Evolutionary conservation across 1,140 invertebrate genomes (phyloP).

Genomic region (Leptinotarsa texana): DNA sequence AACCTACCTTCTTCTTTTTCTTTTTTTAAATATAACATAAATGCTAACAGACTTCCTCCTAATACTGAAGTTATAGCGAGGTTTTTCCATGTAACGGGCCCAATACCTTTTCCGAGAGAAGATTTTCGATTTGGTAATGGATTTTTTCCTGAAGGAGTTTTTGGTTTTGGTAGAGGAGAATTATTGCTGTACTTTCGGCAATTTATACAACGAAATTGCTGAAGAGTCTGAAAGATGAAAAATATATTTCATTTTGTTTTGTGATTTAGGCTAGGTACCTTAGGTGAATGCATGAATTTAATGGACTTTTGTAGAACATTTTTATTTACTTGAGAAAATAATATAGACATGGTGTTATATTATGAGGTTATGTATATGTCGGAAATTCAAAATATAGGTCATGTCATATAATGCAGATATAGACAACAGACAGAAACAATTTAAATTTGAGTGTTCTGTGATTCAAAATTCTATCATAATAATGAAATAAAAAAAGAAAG

Average conservation of each 20-base stretch:
- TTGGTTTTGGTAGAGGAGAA: constrained; percentile 17
- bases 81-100: constrained; percentile 79
- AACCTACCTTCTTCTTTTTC: constrained; percentile 70
- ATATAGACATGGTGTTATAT: neutral
- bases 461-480: too few relatives aligned
- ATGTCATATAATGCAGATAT: neutral
- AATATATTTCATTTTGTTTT: neutral
- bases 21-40: constrained; percentile 77
- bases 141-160: constrained; percentile 23
- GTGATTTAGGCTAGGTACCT: neutral
- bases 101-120: constrained; percentile 43
- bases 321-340: neutral
- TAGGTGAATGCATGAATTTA: neutral
- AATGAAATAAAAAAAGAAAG: too few relatives aligned
- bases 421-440: neutral
- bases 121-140: constrained; percentile 13
- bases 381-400: neutral
- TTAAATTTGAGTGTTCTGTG: too few relatives aligned
- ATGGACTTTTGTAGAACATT: neutral
- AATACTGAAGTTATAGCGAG: constrained; percentile 66
- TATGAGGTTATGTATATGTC: neutral
- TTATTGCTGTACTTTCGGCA: constrained; percentile 13
- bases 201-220: neutral
- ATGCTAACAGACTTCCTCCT: constrained; percentile 67
- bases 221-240: neutral